Conservation (phyloP, 2,113 vertebrate genomes). For the Prunella himalayana region DNA sequence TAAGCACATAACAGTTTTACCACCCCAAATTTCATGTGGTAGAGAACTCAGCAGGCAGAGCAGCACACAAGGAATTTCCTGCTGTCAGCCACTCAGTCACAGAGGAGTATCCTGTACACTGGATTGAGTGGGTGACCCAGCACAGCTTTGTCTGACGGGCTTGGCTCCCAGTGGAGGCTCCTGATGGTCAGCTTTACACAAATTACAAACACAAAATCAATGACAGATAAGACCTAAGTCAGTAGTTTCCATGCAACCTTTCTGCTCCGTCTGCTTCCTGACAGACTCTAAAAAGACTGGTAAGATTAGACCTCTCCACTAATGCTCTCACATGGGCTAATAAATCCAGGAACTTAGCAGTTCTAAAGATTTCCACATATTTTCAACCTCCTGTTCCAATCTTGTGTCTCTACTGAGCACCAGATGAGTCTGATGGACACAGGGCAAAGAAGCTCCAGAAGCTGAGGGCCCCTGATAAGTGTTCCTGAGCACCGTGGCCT, state of each 20-base stretch:
- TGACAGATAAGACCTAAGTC: neutral
- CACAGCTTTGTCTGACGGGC: neutral
- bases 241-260: neutral
- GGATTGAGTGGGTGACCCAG: neutral
- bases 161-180: neutral
- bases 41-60: neutral
- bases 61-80: neutral
- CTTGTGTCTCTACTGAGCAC: neutral
- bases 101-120: neutral
- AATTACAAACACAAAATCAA: neutral
- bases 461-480: fast-evolving
- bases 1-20: neutral
- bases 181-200: neutral
- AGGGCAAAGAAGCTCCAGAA: neutral
- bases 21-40: neutral
- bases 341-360: constrained; percentile 27
- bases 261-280: neutral
- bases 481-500: fast-evolving
- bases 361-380: constrained; percentile 15
- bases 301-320: constrained; percentile 1
- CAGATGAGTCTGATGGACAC: neutral
- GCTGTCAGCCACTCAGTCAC: neutral
- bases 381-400: neutral
- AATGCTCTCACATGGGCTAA: neutral
- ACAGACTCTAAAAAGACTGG: constrained; percentile 36